phyloP scores from a whole-genome alignment of 1,140 invertebrate genomes.

The Drosophila nannoptera region DNA sequence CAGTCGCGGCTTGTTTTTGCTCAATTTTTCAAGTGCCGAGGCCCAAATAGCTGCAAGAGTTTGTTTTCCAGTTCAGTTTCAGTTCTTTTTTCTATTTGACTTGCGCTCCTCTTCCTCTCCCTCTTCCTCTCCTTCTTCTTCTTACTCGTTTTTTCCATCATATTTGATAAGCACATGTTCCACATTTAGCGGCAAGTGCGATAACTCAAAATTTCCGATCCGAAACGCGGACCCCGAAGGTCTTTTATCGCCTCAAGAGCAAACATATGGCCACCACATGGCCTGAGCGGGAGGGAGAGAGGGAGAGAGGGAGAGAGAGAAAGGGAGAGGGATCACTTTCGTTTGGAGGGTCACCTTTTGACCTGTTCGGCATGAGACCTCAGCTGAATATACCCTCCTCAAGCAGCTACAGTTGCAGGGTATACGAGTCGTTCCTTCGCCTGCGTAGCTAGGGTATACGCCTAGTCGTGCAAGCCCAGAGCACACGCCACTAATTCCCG shows the following conservation, averaged over 20 bases:
- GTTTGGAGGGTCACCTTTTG: background rate
- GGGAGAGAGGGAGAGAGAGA: background rate
- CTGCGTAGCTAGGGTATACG: too few species aligned
- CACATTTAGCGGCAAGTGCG: slow-evolving; percentile 38
- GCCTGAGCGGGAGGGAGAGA: background rate
- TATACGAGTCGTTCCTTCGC: too few species aligned
- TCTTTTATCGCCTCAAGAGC: slow-evolving; percentile 10
- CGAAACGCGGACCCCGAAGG: slow-evolving; percentile 4
- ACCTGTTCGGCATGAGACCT: too few species aligned
- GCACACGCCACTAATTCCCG: too few species aligned
- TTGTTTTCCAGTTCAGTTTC: slow-evolving; percentile 16
- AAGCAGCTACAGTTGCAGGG: too few species aligned
- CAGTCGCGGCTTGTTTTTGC: background rate
- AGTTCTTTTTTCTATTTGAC: slow-evolving; percentile 13
- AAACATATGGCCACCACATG: slow-evolving; percentile 16
- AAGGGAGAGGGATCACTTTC: background rate
- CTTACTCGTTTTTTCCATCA: slow-evolving; percentile 7
- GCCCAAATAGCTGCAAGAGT: slow-evolving; percentile 28
- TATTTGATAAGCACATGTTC: slow-evolving; percentile 49
- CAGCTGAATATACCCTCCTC: too few species aligned
- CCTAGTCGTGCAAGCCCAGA: too few species aligned
- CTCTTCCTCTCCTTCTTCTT: slow-evolving; percentile 16
- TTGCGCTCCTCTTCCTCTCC: slow-evolving; percentile 23
- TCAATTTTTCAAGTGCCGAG: slow-evolving; percentile 32
- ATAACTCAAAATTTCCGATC: slow-evolving; percentile 28